Evolutionary conservation across 1,140 invertebrate species (phyloP).

Genomic region (Brachionus calyciflorus): DNA sequence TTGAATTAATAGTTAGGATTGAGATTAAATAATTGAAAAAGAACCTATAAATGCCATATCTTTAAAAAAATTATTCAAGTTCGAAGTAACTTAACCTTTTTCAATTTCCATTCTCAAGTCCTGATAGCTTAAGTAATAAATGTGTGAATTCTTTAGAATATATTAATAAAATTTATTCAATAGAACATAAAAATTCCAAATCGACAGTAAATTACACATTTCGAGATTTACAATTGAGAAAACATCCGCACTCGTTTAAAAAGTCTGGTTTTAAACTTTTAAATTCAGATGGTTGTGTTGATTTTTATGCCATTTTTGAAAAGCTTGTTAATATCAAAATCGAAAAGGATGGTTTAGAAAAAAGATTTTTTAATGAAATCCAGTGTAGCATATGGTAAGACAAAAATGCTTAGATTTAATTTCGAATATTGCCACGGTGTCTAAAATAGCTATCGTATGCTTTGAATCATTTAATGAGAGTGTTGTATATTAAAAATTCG

Average conservation of each 20-base stretch:
- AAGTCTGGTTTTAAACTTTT: slow-evolving; percentile 17
- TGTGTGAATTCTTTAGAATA: too few relatives aligned
- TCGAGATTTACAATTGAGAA: slow-evolving; percentile 28
- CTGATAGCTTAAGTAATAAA: too few relatives aligned
- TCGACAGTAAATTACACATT: slow-evolving; percentile 41
- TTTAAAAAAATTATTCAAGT: too few relatives aligned
- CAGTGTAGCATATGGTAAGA: not conserved
- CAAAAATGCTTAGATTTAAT: slow-evolving; percentile 45
- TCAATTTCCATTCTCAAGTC: too few relatives aligned
- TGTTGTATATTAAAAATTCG: slow-evolving; percentile 30
- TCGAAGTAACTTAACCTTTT: too few relatives aligned
- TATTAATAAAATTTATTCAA: too few relatives aligned
- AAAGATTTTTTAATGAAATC: not conserved
- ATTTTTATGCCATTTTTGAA: slow-evolving; percentile 35
- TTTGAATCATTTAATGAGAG: slow-evolving; percentile 25
- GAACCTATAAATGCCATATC: too few relatives aligned
- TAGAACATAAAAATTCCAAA: too few relatives aligned
- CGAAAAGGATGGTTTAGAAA: not conserved
- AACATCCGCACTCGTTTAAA: not conserved
- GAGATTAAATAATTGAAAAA: too few relatives aligned
- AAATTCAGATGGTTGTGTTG: not conserved
- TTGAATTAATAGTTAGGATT: too few relatives aligned
- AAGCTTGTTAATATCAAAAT: not conserved
- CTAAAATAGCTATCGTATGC: not conserved
- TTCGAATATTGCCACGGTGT: not conserved